Conservation (phyloP, 2,797 vertebrate genomes). For the Heliangelus exortis region DNA sequence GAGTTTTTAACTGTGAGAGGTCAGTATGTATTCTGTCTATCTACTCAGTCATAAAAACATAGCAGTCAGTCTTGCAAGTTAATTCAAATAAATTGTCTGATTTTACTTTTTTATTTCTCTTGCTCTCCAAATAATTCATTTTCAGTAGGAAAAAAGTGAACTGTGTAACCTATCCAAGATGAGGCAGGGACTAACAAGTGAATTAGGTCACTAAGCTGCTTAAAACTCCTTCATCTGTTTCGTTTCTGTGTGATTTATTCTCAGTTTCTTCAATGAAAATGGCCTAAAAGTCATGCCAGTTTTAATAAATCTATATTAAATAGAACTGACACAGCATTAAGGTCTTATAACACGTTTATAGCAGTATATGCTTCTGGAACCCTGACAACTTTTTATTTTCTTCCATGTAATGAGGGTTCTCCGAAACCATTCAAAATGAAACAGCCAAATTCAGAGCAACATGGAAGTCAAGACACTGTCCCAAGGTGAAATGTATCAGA, state of each 20-base stretch:
- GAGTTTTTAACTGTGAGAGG: slow-evolving; percentile 5
- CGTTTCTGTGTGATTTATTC: slow-evolving; percentile 44
- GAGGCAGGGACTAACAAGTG: not conserved
- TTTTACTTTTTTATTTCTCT: not conserved
- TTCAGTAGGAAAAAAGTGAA: not conserved
- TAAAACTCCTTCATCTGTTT: slow-evolving; percentile 47
- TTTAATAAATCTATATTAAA: slow-evolving; percentile 48
- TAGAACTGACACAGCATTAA: slow-evolving; percentile 25
- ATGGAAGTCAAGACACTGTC: slow-evolving; percentile 21
- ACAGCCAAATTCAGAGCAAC: slow-evolving; percentile 11
- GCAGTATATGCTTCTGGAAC: slow-evolving; percentile 25
- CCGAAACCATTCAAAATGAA: slow-evolving; percentile 31
- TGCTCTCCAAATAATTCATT: not conserved
- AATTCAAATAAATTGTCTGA: slow-evolving; percentile 4
- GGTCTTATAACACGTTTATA: slow-evolving; percentile 37
- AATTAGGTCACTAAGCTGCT: slow-evolving; percentile 20
- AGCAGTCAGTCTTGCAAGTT: not conserved
- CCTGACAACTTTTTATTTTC: slow-evolving; percentile 16
- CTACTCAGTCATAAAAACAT: not conserved
- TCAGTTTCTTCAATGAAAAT: slow-evolving; percentile 42
- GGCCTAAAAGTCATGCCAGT: slow-evolving; percentile 11
- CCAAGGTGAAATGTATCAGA: not conserved
- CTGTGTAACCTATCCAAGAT: not conserved
- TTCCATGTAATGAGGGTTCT: slow-evolving; percentile 43
- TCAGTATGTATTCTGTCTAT: not conserved